These are phyloP conservation scores for Epizoanthus stellaris DNA, from an alignment of 92 coral and sea anemone species.

Conservation along the genomic window DNA sequence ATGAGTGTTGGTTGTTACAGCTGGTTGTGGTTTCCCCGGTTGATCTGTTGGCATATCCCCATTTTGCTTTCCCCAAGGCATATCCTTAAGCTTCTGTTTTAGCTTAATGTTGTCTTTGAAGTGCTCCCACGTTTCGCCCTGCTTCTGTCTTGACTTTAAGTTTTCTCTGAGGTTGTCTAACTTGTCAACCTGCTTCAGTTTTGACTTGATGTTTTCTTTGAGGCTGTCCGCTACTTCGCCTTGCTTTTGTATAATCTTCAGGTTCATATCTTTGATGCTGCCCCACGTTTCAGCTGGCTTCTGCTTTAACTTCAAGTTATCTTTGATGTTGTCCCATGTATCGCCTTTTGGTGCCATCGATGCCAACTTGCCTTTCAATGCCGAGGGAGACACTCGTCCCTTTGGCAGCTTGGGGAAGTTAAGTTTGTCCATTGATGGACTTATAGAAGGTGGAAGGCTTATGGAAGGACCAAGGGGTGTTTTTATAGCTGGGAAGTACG, in stretches of 20 bases:
- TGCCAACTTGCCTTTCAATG: slow-evolving; percentile 10
- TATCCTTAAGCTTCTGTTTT: slow-evolving; percentile 2
- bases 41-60: background rate
- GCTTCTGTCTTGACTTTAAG: background rate
- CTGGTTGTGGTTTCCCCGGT: background rate
- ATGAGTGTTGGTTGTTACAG: background rate
- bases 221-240: slow-evolving; percentile 9
- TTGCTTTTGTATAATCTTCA: slow-evolving; percentile 2
- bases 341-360: slow-evolving; percentile 19
- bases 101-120: background rate
- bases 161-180: slow-evolving; percentile 11
- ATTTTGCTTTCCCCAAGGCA: background rate
- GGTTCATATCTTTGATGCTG: background rate
- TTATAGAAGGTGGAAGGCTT: slow-evolving; percentile 22
- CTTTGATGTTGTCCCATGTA: slow-evolving; percentile 26
- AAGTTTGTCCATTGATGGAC: slow-evolving; percentile 25
- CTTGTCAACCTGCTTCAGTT: background rate
- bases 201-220: slow-evolving; percentile 16
- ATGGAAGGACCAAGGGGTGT: background rate
- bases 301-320: slow-evolving; percentile 9
- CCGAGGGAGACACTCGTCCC: slow-evolving; percentile 29
- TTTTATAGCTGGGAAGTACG: background rate
- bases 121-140: background rate
- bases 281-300: slow-evolving; percentile 13
- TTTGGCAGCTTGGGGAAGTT: slow-evolving; percentile 24